A percentile compares a stretch with the other conserved stretches of the same genome.
Evolutionary conservation across 2,113 vertebrate genomes (phyloP).

Genomic region (Ascaphus truei): DNA sequence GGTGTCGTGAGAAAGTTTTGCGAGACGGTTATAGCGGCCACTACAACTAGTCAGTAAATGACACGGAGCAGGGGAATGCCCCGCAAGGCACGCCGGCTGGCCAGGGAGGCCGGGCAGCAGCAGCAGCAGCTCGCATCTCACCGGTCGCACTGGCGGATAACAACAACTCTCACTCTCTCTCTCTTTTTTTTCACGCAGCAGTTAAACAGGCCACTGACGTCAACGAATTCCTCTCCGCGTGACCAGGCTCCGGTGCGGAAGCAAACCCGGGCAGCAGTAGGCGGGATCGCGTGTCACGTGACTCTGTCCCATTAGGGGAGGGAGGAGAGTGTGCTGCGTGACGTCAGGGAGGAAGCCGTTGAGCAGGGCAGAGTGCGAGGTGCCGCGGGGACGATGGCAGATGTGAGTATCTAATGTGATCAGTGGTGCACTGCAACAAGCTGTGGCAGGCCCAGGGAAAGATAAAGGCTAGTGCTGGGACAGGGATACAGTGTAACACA

Average conservation of each 20-base stretch:
- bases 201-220: neutral
- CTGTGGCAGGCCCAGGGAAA: neutral
- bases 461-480: no score
- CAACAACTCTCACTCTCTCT: no score
- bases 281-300: no score
- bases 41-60: no score
- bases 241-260: neutral
- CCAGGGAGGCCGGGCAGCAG: neutral
- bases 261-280: accelerated
- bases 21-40: no score
- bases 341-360: slow-evolving; percentile 3
- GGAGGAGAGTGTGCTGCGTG: neutral
- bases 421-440: neutral
- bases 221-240: no score
- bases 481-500: no score
- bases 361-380: neutral
- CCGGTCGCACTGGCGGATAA: neutral
- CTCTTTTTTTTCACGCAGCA: no score
- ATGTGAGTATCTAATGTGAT: slow-evolving; percentile 44
- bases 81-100: neutral
- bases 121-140: neutral
- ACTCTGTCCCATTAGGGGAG: neutral
- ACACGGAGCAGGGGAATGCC: accelerated
- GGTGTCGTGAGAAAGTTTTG: no score
- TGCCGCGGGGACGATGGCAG: slow-evolving; percentile 48